Conservation (phyloP, 2,113 vertebrate species). For the Podarcis muralis region DNA sequence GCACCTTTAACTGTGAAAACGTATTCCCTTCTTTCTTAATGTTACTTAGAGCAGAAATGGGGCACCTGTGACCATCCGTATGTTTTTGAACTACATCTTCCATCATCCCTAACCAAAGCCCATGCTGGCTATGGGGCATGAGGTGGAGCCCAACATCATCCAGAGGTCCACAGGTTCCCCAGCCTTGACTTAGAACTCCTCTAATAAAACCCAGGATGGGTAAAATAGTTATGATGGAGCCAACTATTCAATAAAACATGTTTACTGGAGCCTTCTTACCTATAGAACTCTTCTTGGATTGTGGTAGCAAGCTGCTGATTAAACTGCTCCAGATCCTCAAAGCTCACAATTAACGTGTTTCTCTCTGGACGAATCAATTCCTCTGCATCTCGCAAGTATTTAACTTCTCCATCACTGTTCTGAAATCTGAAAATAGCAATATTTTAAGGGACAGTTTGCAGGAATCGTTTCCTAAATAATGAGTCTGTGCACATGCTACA, state of each 20-base stretch:
- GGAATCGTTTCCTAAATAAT: background rate
- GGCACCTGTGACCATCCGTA: no score
- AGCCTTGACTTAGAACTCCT: background rate
- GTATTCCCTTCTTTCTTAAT: background rate
- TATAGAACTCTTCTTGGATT: slow-evolving; percentile 96
- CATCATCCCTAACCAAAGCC: background rate
- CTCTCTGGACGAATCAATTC: slow-evolving; percentile 95
- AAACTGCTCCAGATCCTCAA: slow-evolving; percentile 91
- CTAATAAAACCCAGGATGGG: background rate
- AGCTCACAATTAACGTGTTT: slow-evolving; percentile 94
- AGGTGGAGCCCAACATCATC: no score
- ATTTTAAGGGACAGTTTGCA: fast-evolving
- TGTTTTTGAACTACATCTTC: no score
- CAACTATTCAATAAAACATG: background rate
- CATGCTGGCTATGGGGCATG: no score
- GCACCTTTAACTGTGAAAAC: background rate
- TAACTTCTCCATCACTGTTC: slow-evolving; percentile 89
- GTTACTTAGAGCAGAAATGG: background rate
- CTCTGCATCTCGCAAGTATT: slow-evolving; percentile 91
- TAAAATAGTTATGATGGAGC: background rate
- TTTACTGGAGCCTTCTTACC: slow-evolving; percentile 71
- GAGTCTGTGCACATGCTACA: background rate
- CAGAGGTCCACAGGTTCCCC: no score
- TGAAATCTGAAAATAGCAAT: slow-evolving; percentile 80
- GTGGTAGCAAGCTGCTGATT: slow-evolving; percentile 97